Evolutionary conservation across 2,797 vertebrate genomes (phyloP).

Genomic region (Sus cebifrons): DNA sequence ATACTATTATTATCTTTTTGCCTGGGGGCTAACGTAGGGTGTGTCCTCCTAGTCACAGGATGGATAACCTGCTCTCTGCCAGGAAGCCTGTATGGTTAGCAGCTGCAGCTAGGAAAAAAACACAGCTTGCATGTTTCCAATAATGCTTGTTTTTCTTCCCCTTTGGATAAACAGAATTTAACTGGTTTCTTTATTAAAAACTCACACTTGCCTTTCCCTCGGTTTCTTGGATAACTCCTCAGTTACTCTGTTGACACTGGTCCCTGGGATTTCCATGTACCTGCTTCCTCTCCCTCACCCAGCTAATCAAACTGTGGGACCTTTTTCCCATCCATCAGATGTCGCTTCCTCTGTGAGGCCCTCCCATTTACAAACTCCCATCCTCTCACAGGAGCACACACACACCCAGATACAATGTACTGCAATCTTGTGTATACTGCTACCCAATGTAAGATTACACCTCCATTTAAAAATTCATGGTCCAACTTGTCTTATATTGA

Average conservation of each 20-base stretch:
- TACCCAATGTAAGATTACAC: neutral
- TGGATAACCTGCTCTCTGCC: conserved; percentile 87
- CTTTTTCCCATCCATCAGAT: neutral
- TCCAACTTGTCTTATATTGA: neutral
- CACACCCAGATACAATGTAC: neutral
- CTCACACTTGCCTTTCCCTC: neutral
- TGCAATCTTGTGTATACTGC: neutral
- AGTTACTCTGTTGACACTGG: neutral
- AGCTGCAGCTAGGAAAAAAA: conserved; percentile 40
- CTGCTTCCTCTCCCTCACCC: neutral
- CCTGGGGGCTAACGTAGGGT: conserved; percentile 87
- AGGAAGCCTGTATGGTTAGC: conserved; percentile 48
- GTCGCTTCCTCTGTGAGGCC: neutral
- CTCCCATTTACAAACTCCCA: neutral
- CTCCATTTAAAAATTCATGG: neutral
- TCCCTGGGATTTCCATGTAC: neutral
- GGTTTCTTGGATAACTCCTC: neutral
- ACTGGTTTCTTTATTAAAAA: conserved; percentile 46
- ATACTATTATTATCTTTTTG: conserved; percentile 92
- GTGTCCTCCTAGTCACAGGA: conserved; percentile 80
- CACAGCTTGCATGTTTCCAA: neutral
- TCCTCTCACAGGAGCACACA: neutral
- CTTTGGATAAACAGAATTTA: conserved; percentile 43
- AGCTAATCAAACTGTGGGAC: neutral
- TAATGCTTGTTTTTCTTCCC: neutral